Evolutionary conservation across 2,113 vertebrate genomes (phyloP), one percentile per base, ranked within the genome.

Genomic region (Aldabrachelys gigantea): DNA sequence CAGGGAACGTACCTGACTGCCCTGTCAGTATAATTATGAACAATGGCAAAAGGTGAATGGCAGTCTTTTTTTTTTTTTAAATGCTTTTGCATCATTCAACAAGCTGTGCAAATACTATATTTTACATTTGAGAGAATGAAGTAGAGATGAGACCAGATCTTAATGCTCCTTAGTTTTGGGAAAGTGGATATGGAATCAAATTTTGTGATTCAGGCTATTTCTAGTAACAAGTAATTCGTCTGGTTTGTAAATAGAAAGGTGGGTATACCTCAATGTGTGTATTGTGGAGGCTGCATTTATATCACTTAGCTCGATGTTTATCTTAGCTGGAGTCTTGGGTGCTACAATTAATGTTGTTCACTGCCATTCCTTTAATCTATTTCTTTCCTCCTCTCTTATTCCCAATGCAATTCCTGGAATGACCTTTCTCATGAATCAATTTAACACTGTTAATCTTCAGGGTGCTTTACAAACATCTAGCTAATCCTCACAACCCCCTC

Each of bases 191-290:
- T 88, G 38, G 89, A 96, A 14, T 95, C 12, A 88, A 72, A 91
- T 56, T 84, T 59, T 82, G 56, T 80, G 80, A 92, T 89, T 84
- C 76, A 69, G 56, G 75, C 92, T 1, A 0, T 80, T 90, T 91
- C 90, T 92, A 91, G 94, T 92, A 96, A 79, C 72, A 78, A 49
- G 50, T 88, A 52, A 92, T 87, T 92, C 84, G 72, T 79, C 69
- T 79, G 69, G 62, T 91, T 78, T 93, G 89, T 82, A 91, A 95
- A 97, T 95, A 93, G 35, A 91, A 95, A 82, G 57, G 65, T 53
- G 62, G 56, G 91, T 96, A 78, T 94, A 96, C 83, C 90, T 89
- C 69, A 94, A 89, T 78, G 84, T 89, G 87, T 93, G 11, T 80
- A 41, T 93, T 49, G 91, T 96, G 88, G 90, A 96, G 94, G 87